Percentiles rank a stretch among this genome's conserved stretches.
Conservation (phyloP, 2,888 invertebrate genomes). For the Cheilosia soror region DNA sequence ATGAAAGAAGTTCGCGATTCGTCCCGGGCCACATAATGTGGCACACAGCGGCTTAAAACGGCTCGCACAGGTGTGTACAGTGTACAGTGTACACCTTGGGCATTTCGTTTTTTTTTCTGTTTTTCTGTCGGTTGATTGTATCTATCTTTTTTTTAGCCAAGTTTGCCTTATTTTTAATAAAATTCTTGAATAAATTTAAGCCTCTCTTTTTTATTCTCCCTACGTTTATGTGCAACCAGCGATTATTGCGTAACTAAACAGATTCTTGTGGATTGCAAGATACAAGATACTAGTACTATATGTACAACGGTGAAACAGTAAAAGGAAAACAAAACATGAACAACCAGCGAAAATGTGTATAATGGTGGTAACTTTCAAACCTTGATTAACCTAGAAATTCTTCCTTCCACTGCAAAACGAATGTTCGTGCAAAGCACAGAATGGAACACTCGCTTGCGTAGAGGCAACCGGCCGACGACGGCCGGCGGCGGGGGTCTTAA, state of each 20-base stretch:
- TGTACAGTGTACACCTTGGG: slow-evolving; percentile 48
- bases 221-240: slow-evolving; percentile 17
- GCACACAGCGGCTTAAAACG: slow-evolving; percentile 51
- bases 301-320: slow-evolving; percentile 44
- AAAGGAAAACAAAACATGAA: slow-evolving; percentile 51
- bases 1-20: slow-evolving; percentile 46
- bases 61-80: slow-evolving; percentile 69
- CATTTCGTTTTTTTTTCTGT: slow-evolving; percentile 22
- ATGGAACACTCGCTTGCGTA: not conserved
- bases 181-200: slow-evolving; percentile 58
- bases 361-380: slow-evolving; percentile 67
- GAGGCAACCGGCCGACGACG: not conserved
- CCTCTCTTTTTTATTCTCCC: slow-evolving; percentile 1
- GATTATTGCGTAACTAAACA: slow-evolving; percentile 64
- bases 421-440: slow-evolving; percentile 43
- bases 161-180: slow-evolving; percentile 14
- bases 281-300: slow-evolving; percentile 1
- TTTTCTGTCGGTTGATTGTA: slow-evolving; percentile 16
- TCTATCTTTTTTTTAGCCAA: slow-evolving; percentile 8
- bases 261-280: slow-evolving; percentile 57
- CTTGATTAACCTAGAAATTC: slow-evolving; percentile 74
- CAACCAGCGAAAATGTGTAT: not conserved
- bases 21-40: slow-evolving; percentile 65
- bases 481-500: slow-evolving; percentile 2
- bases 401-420: slow-evolving; percentile 61